Evolutionary conservation across 2,113 vertebrate genomes (phyloP), one percentile per base, ranked within the genome.

Genomic region (Ammodytes dubius): DNA sequence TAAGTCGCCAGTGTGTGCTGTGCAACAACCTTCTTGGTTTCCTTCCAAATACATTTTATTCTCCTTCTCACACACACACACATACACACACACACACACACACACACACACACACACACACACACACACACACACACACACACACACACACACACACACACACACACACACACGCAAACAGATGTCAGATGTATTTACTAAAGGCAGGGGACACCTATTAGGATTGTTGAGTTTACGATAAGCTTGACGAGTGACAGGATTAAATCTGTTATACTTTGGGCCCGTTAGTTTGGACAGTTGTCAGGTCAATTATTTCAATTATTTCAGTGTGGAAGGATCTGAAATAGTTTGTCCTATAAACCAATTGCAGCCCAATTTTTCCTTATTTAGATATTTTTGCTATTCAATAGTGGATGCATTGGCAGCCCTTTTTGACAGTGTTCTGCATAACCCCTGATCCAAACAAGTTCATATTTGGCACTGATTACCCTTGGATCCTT

Each of bases 11-110:
- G 12, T 13, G 15, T 43, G 63, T 43, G 63, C 6, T 49, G 9
- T 27, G 2, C 47, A 58, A 77, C 64, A 70, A 59, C 40, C 45
- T 14, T 79, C 40, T 77, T 77, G 47, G 53, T 66, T 54, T 42
- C 27, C 0, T 2, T 67, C 58, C 58, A 80, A 27, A 70, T 8
- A 1, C 17, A 17, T 12, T 52, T 53, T 0, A 14, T 15, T 56
- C 59, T 7, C 27, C 13, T 12, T 27, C 47, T 45, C 42, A 19
- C 14, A 47, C 6, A 49, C 53, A 58, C 54, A 52, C 6, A 49
- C 53, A 58, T 46, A 52, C 19, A 35, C 17, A 54, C 77, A 58
- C 27, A 49, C 49, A 27, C 42, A 19, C 14, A 47, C 6, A 49
- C 53, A 58, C 54, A 52, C 19, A 35, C 17, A 54, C 77, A 58